These are phyloP conservation scores for Sinohyriopsis cumingii DNA, from an alignment of 2,888 invertebrate genomes.

Conservation along the genomic window DNA sequence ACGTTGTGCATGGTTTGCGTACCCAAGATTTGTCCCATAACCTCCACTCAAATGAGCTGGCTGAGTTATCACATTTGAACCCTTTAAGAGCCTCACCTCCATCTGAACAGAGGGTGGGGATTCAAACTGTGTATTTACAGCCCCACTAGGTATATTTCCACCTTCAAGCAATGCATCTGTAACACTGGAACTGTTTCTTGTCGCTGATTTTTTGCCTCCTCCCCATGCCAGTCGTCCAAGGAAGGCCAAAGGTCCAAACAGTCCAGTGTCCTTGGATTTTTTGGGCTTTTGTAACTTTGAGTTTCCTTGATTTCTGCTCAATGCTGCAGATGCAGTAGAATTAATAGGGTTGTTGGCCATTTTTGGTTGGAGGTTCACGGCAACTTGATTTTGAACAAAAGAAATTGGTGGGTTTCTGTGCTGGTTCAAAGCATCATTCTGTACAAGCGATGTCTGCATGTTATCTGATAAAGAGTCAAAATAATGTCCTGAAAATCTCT, in stretches of 20 bases:
- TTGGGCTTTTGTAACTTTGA: constrained; percentile 44
- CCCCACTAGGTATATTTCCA: no score
- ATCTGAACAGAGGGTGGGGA: no score
- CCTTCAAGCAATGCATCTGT: no score
- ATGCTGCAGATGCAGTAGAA: constrained; percentile 19
- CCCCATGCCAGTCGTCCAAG: constrained; percentile 35
- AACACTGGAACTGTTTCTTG: no score
- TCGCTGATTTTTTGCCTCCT: constrained; percentile 3
- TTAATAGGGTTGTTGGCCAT: constrained; percentile 70
- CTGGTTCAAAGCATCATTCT: constrained; percentile 73
- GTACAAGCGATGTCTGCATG: constrained; percentile 70
- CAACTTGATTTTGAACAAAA: constrained; percentile 84
- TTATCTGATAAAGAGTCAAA: constrained; percentile 66
- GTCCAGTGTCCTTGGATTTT: constrained; percentile 53
- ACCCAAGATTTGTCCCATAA: no score
- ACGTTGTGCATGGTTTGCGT: no score
- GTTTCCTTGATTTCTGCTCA: constrained; percentile 20
- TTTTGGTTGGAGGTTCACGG: constrained; percentile 70
- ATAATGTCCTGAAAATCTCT: no score
- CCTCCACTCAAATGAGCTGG: no score
- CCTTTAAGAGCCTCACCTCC: no score
- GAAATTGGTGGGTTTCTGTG: constrained; percentile 76
- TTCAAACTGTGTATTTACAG: no score
- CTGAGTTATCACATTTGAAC: no score
- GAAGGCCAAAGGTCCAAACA: constrained; percentile 33